Base-by-base conservation (phyloP, 2,113 vertebrate genomes). In the Lasiurus cinereus region DNA sequence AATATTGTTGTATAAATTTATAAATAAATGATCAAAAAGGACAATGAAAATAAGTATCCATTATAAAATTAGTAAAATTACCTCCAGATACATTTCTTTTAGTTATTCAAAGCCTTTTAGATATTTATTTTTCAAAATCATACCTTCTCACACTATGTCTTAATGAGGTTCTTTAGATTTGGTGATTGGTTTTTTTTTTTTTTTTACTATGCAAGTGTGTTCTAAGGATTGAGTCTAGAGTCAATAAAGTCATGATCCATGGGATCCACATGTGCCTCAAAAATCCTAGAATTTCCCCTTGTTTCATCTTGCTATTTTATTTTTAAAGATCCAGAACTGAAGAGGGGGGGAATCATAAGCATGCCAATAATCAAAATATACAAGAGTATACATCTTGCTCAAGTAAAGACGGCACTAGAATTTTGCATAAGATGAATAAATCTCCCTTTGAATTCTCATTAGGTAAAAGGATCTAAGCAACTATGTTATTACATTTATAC, bases 261-360 rank as follows among this genome's bases (percentile, higher is more conserved):
- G 6, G 46, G 2, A 66, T 77, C 15, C 12, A 76, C 15, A 78
- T 62, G 82, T 94, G 10, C 46, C 67, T 88, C 43, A 70, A 21
- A 86, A 56, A 29, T 11, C 33, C 10, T 82, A 21, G 15, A 56
- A 78, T 97, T 74, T 62, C 31, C 27, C 21, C 67, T 72, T 62
- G 31, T 85, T 94, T 87, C 22, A 24, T 88, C 39, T 83, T 66
- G 5, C 16, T 92, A 2, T 79, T 83, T 96, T 59, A 83, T n/a
- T 87, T 95, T 90, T 92, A 59, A 88, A 80, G 46, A 83, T 67
- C n/a, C 29, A 79, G 13, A 94, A 83, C 21, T 88, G 12, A 48
- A 87, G 46, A 16, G 0, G 6, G 3, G 9, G 14, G 0, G n/a
- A 18, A 66, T 36, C 16, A 67, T 82, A 89, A 73, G n/a, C 31